Evolutionary conservation across 2,797 vertebrate genomes (phyloP), one percentile per base, ranked within the genome.

Genomic region (Meda fulgida): DNA sequence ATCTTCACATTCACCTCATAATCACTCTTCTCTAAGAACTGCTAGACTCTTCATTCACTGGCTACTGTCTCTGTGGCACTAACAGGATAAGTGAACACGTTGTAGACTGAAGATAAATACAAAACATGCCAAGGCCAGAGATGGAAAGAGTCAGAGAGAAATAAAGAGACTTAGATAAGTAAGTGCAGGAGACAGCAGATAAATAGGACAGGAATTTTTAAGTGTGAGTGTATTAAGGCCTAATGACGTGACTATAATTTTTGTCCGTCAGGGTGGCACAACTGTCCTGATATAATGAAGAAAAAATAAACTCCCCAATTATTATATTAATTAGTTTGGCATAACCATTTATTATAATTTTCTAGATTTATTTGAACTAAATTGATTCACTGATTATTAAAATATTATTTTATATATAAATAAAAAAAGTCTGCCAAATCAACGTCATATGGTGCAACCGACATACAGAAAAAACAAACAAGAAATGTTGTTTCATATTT

Each of bases 1-100:
- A 55, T 69, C 75, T 48, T 55, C 43, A 46, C 29, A 16, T 80
- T 84, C 81, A 53, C 51, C 51, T 66, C 55, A 48, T 81, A 71
- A 80, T 77, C 75, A 84, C 71, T 48, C 38, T 67, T 65, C 70
- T 63, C 29, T n/a, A 70, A 69, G 75, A 60, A 69, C 10, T 8
- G 65, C 48, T 70, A 43, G 83, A 70, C 83, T 46, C 65, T 78
- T 58, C 82, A 38, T 84, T 55, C 63, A 78, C 75, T 58, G 51
- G 26, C 83, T 58, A 46, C 48, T 43, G 63, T 83, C 16, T 76
- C 43, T 48, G 46, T 48, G 46, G 14, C 46, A 48, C 46, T 48
- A 48, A 16, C 46, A 16, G 5, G 14, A 48, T 48, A 48, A 48
- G 46, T 48, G 46, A 48, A 48, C 5, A 16, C 14, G 13, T 16